Base-by-base conservation (phyloP, 2,888 invertebrate genomes). In the Nesidiocoris tenuis region DNA sequence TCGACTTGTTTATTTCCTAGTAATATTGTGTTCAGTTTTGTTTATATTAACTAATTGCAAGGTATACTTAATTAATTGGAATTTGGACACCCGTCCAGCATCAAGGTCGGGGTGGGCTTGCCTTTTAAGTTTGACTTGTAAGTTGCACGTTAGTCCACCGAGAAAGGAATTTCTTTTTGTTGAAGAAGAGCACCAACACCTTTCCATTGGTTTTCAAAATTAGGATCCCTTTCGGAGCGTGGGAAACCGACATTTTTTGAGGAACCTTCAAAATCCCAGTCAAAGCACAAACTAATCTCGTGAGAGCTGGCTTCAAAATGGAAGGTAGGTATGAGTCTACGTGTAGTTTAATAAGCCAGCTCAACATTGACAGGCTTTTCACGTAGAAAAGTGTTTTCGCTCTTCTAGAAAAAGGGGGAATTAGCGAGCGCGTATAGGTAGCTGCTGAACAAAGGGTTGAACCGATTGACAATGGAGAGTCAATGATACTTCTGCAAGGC, bases 401-500 rank as follows among this genome's bases (percentile, higher is more conserved):
- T 55, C 18, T 55, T 55, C 9, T 55, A 54, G 5, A 59, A 59
- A 19, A 59, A 59, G 12, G 39, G 12, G 12, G 39, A 39, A 39
- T n/a, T n/a, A n/a, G n/a, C n/a, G n/a, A n/a, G n/a, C n/a, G n/a
- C n/a, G n/a, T n/a, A n/a, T n/a, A n/a, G n/a, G n/a, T 3, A n/a
- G 19, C 2, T n/a, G n/a, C n/a, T 3, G 5, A 3, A 59, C 59
- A 59, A 59, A 59, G 59, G 7, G 59, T 59, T 59, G 59, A 59
- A 59, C 39, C 5, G 59, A 59, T 18, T 7, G 9, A 59, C 59
- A 59, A 59, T 18, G 59, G 39, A 19, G 59, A 59, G 59, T 59
- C 59, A 59, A 59, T 59, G 19, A 59, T 59, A n/a, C 59, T 59
- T 19, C n/a, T 39, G 39, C 59, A 59, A 19, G 59, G 59, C 59